A percentile compares a stretch with the other conserved stretches of the same genome.
These are phyloP conservation scores for Eurytoma adleriae DNA, from an alignment of 2,888 invertebrate genomes.

Conservation along the genomic window DNA sequence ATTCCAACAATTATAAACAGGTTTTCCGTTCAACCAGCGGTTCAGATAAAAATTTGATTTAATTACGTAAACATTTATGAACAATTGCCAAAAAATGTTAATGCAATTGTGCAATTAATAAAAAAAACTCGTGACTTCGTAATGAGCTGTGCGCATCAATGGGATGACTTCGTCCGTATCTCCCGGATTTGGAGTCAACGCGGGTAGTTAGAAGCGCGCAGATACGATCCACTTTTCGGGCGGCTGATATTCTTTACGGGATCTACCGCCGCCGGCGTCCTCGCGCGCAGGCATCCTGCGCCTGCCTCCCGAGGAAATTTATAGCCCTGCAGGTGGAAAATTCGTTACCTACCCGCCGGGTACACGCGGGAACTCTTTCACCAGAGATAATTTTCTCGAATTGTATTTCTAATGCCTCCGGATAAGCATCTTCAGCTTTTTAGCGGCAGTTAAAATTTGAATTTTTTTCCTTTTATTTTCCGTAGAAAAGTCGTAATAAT, in stretches of 20 bases:
- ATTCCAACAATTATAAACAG: too few species aligned
- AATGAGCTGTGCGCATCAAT: too few species aligned
- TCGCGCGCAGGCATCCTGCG: not conserved
- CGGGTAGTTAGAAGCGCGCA: conserved; percentile 1
- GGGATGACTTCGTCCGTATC: not conserved
- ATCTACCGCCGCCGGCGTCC: conserved; percentile 5
- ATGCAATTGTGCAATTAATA: too few species aligned
- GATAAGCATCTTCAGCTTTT: conserved; percentile 24
- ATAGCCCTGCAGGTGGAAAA: conserved; percentile 41
- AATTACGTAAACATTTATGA: too few species aligned
- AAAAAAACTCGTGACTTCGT: too few species aligned
- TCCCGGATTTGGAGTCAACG: conserved; percentile 13
- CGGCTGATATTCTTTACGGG: conserved; percentile 16
- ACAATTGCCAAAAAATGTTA: too few species aligned
- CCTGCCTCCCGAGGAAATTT: conserved; percentile 31
- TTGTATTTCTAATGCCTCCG: conserved; percentile 1
- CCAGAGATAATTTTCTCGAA: conserved; percentile 21
- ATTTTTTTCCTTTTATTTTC: conserved; percentile 1
- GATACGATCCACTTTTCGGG: conserved; percentile 41
- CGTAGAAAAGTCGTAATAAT: not conserved
- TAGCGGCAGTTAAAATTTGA: not conserved
- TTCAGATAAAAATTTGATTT: too few species aligned
- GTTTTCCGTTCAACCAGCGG: too few species aligned
- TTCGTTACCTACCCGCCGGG: conserved; percentile 3
- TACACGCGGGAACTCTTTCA: conserved; percentile 41